Evolutionary conservation across 2,888 invertebrate genomes (phyloP).

Genomic region (Parapristionchus giblindavisi): DNA sequence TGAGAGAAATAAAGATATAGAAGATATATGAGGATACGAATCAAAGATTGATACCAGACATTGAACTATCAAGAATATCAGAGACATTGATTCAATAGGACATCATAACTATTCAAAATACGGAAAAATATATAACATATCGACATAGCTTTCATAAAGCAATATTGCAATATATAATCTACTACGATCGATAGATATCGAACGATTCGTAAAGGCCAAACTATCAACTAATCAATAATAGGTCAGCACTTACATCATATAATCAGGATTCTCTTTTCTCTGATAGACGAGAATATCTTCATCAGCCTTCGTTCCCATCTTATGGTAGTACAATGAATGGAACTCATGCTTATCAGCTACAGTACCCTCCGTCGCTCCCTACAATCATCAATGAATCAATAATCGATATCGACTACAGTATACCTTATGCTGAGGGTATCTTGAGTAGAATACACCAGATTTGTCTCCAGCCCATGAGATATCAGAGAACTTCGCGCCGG

Average conservation of each 20-base stretch:
- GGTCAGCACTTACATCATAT: conserved; percentile 84
- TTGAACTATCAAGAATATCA: no score
- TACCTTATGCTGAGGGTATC: conserved; percentile 45
- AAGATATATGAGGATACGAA: no score
- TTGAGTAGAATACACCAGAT: conserved; percentile 86
- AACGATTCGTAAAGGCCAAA: no score
- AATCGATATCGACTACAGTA: not conserved
- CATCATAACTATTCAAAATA: no score
- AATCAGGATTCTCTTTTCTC: conserved; percentile 86
- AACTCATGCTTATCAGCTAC: conserved; percentile 86
- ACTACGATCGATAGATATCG: no score
- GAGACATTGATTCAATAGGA: no score
- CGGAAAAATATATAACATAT: no score
- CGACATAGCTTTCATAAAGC: no score
- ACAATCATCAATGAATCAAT: not conserved
- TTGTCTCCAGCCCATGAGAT: conserved; percentile 95
- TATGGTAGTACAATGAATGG: conserved; percentile 93
- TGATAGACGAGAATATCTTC: conserved; percentile 88
- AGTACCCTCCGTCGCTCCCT: conserved; percentile 81
- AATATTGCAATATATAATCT: not conserved
- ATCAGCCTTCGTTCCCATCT: conserved; percentile 83
- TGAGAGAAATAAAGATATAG: no score
- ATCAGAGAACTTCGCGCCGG: conserved; percentile 89
- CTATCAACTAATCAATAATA: not conserved
- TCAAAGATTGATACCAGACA: no score